A percentile compares a stretch with the other conserved stretches of the same genome.
Evolutionary conservation across 2,113 vertebrate genomes (phyloP).

Genomic region (Silurus glanis): DNA sequence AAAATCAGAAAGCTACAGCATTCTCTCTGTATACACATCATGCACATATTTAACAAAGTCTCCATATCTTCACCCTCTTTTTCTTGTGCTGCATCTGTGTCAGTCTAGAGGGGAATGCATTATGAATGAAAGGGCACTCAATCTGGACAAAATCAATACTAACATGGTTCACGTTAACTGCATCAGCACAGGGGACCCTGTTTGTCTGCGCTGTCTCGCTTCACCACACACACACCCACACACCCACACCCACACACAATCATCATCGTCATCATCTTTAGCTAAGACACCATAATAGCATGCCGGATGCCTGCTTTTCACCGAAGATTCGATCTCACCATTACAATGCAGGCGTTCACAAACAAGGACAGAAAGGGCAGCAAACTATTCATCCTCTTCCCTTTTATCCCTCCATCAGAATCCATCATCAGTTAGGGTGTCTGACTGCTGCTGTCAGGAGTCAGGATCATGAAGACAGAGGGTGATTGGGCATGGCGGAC

Average conservation of each 20-base stretch:
- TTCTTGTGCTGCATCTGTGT: conserved; percentile 42
- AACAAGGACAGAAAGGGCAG: conserved; percentile 44
- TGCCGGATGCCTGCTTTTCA: conserved; percentile 32
- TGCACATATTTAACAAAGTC: not conserved
- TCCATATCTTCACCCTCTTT: conserved; percentile 28
- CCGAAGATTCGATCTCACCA: not conserved
- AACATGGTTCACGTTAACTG: conserved; percentile 69
- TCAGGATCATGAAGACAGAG: conserved; percentile 61
- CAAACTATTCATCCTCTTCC: conserved; percentile 18
- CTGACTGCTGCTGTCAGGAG: conserved; percentile 62
- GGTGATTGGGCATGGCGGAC: conserved; percentile 73
- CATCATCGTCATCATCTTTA: conserved; percentile 4
- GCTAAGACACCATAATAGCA: not conserved
- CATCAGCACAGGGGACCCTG: conserved; percentile 43
- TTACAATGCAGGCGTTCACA: not conserved
- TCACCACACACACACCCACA: conserved; percentile 7
- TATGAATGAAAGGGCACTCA: conserved; percentile 69
- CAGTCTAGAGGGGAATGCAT: conserved; percentile 64
- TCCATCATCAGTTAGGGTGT: conserved; percentile 53
- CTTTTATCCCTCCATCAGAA: conserved; percentile 59
- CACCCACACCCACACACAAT: conserved; percentile 37
- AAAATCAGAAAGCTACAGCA: not conserved
- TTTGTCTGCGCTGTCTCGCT: conserved; percentile 21
- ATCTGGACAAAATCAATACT: conserved; percentile 70
- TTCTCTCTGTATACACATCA: not conserved